Evolutionary conservation across 1,140 invertebrate genomes (phyloP), one percentile per base, ranked within the genome.

Genomic region (Trachymyrmex cornetzi): DNA sequence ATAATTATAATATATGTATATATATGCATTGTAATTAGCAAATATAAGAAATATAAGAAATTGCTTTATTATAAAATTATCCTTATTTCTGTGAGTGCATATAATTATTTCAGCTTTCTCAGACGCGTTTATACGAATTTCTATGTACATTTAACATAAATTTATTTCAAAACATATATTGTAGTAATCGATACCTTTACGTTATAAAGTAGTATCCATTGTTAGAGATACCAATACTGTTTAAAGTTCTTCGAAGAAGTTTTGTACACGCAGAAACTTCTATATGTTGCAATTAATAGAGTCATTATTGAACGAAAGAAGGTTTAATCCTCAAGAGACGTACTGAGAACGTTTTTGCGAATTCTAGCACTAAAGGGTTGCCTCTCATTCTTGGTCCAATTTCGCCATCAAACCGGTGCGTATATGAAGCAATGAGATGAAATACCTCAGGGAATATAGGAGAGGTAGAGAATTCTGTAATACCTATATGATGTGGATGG

Each of bases 391-490:
- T 59, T 67, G 75, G 55, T 38, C 38, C 71, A 77, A 88, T 88
- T 86, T 57, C 55, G 27, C n/a, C 34, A 11, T 16, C 61, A 88
- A 86, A 90, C 77, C 89, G 66, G 44, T 24, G 82, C 67, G 61
- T 87, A 55, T 24, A 67, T 59, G 44, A 84, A 50, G 57, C 12
- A 71, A 81, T 57, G 50, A 67, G 38, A 63, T 81, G 81, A 87
- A 90, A 85, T 88, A 75, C 82, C 79, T 19, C 30, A 3, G 89
- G 85, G 79, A 86, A 89, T 72, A 87, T 53, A 53, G 16, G 24
- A 27, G 44, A 5, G 14, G 12, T 22, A 16, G n/a, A 69, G 66
- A 69, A 48, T 34, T 50, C 72, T 71, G 77, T 55, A 86, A 90
- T 84, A 44, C 38, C 38, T 44, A 19, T 16, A 14, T 9, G 80